Conservation (phyloP, 2,797 vertebrate genomes). For the Danionella dracula region DNA sequence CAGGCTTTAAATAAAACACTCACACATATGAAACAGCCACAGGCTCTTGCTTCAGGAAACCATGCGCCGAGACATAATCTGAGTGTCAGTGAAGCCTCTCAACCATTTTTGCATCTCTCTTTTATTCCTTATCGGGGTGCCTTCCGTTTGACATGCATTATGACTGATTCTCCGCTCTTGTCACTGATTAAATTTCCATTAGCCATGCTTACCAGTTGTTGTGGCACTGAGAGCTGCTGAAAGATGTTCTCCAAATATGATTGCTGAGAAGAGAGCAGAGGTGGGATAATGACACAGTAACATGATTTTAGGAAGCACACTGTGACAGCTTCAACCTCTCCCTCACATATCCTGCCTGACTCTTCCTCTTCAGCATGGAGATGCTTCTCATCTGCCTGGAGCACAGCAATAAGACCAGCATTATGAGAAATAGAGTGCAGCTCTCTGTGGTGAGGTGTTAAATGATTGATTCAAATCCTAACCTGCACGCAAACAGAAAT, state of each 20-base stretch:
- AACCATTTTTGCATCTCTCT: conserved; percentile 67
- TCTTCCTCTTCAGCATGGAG: not conserved
- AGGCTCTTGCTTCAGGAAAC: conserved; percentile 43
- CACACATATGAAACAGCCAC: conserved; percentile 32
- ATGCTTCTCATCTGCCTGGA: conserved; percentile 21
- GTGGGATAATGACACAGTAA: conserved; percentile 59
- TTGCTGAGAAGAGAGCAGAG: conserved; percentile 55
- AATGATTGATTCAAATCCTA: conserved; percentile 32
- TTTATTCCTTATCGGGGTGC: conserved; percentile 61
- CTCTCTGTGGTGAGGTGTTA: not conserved
- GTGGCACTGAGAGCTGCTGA: conserved; percentile 53
- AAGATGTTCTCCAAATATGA: conserved; percentile 64
- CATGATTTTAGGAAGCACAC: conserved; percentile 41
- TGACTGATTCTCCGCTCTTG: conserved; percentile 65
- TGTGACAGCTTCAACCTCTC: conserved; percentile 45
- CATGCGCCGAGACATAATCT: conserved; percentile 53
- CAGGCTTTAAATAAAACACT: conserved; percentile 27
- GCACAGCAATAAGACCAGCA: conserved; percentile 8
- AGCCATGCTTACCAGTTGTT: conserved; percentile 62
- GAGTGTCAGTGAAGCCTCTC: conserved; percentile 53
- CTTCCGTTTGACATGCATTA: conserved; percentile 56
- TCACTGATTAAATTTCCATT: conserved; percentile 77
- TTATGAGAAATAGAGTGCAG: conserved; percentile 6
- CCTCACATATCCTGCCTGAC: conserved; percentile 9
- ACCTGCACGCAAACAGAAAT: conserved; percentile 5